A percentile compares a stretch with the other conserved stretches of the same genome.
phyloP scores from a whole-genome alignment of 2,888 invertebrate species.

The Cheilosia urbana region DNA sequence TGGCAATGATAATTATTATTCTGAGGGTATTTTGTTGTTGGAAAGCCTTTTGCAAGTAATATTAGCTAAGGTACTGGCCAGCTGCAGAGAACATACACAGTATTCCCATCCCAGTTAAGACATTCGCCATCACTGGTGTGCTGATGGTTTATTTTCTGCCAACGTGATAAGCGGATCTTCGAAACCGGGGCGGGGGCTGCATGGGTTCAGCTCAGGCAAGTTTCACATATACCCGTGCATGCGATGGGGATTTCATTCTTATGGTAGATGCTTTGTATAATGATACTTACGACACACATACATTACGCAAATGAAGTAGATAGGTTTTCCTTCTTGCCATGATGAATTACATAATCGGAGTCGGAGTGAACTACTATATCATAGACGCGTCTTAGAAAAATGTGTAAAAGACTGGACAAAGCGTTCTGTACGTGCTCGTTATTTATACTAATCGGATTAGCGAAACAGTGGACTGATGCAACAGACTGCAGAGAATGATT shows the following conservation, averaged over 20 bases:
- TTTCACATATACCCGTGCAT: background rate
- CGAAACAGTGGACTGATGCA: no score
- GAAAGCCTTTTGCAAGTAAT: background rate
- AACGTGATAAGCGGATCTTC: constrained; percentile 16
- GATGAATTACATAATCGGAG: no score
- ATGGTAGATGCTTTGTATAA: background rate
- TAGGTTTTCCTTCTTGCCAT: no score
- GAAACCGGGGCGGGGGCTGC: background rate
- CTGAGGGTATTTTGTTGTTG: background rate
- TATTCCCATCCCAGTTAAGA: background rate
- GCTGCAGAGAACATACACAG: background rate
- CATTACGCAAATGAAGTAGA: no score
- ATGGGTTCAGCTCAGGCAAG: background rate
- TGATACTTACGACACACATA: no score
- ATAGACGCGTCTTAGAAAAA: no score
- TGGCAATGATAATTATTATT: constrained; percentile 27
- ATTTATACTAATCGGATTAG: no score
- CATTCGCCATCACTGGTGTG: background rate
- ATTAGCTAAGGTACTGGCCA: constrained; percentile 2
- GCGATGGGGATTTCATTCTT: background rate
- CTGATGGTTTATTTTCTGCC: background rate
- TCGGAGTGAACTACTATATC: no score
- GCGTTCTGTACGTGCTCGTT: no score
- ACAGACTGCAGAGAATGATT: no score
- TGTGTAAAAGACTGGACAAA: no score